phyloP scores from a whole-genome alignment of 2,797 vertebrate genomes.

The Buceros bicornis region DNA sequence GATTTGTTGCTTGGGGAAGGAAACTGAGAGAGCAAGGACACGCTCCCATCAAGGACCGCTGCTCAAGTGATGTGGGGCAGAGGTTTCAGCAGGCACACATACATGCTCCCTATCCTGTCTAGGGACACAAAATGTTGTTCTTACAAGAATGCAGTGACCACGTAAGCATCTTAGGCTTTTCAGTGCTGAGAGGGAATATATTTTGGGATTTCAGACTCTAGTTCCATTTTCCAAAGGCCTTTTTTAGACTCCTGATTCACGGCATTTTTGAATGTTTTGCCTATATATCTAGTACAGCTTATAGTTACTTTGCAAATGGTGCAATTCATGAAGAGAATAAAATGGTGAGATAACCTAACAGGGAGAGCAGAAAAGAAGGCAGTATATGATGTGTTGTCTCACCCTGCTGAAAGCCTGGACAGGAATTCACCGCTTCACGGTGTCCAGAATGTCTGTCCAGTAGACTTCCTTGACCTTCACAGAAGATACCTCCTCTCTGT shows the following conservation, averaged over 20 bases:
- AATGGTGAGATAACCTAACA: background rate
- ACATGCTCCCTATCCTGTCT: background rate
- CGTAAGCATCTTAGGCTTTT: background rate
- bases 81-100: background rate
- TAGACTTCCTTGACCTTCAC: background rate
- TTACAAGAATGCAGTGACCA: background rate
- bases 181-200: background rate
- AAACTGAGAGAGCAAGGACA: background rate
- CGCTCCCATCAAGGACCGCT: rapidly evolving
- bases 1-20: background rate
- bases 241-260: background rate
- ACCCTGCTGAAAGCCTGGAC: background rate
- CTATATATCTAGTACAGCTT: background rate
- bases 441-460: background rate
- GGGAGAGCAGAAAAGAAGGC: background rate
- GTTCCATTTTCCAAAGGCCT: background rate
- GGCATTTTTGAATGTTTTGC: background rate
- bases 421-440: background rate
- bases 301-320: background rate
- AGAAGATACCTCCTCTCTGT: background rate
- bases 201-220: background rate
- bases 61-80: background rate
- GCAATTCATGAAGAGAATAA: background rate
- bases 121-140: background rate
- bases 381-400: background rate